Conservation (phyloP, 1,140 invertebrate species). For the Asbolus verrucosus region DNA sequence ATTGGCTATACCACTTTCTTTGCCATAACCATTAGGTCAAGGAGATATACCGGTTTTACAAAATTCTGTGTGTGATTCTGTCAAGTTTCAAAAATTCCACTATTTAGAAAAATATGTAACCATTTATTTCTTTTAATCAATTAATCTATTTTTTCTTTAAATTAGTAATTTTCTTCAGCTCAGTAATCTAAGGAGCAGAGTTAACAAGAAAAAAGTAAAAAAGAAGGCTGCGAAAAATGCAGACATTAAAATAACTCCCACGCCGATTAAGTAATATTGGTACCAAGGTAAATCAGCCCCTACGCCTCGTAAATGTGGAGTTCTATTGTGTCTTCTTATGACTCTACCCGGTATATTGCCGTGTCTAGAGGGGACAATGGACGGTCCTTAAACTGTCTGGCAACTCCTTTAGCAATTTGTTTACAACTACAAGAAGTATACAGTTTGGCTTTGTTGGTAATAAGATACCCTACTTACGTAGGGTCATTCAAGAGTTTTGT, state of each 20-base stretch:
- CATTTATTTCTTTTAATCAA: background rate
- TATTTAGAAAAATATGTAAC: conserved; percentile 3
- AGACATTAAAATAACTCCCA: conserved; percentile 33
- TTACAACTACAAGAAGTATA: conserved; percentile 51
- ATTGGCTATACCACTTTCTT: conserved; percentile 49
- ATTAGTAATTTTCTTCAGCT: background rate
- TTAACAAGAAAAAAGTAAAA: conserved; percentile 8
- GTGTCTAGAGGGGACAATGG: conserved; percentile 71
- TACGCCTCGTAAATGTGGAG: conserved; percentile 65
- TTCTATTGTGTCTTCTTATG: conserved; percentile 64
- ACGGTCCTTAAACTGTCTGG: conserved; percentile 74
- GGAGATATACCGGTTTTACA: conserved; percentile 49
- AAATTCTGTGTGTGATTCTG: conserved; percentile 24
- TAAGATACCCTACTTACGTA: conserved; percentile 50
- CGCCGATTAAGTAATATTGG: conserved; percentile 54
- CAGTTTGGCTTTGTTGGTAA: background rate
- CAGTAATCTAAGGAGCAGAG: too few species aligned
- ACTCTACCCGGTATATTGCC: conserved; percentile 65
- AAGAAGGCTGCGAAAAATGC: background rate
- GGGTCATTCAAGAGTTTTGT: conserved; percentile 61
- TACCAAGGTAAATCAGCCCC: conserved; percentile 62
- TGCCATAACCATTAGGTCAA: conserved; percentile 49
- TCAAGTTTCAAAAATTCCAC: conserved; percentile 5
- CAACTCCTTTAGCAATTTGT: conserved; percentile 66
- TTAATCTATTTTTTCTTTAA: too few species aligned